A percentile compares a stretch with the other conserved stretches of the same genome.
phyloP scores from a whole-genome alignment of 1,140 invertebrate species.

The Hyles vespertilio region DNA sequence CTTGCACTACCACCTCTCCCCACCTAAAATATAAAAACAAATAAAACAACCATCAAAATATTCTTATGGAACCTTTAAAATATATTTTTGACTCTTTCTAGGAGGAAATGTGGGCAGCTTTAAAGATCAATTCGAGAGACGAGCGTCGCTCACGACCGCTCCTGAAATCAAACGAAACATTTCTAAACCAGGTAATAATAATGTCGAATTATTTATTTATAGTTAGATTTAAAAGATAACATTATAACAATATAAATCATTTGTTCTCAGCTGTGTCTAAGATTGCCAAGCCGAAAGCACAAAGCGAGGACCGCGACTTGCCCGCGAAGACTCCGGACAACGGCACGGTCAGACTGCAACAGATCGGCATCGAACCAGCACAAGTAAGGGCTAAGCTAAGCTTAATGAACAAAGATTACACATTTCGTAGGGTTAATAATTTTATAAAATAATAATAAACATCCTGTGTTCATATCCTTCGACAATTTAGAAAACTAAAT shows the following conservation, averaged over 20 bases:
- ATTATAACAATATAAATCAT: too few species aligned
- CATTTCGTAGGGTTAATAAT: too few species aligned
- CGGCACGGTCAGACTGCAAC: slow-evolving; percentile 61
- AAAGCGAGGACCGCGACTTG: slow-evolving; percentile 70
- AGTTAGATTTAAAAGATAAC: not conserved
- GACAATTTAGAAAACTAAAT: too few species aligned
- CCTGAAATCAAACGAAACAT: slow-evolving; percentile 57
- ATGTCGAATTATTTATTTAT: not conserved
- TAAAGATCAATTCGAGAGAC: slow-evolving; percentile 88
- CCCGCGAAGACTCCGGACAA: slow-evolving; percentile 42
- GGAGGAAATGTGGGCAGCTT: slow-evolving; percentile 88
- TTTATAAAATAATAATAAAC: too few species aligned
- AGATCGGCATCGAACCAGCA: slow-evolving; percentile 73
- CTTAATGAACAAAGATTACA: too few species aligned
- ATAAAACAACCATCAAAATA: too few species aligned
- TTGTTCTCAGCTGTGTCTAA: slow-evolving; percentile 51
- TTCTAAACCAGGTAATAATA: slow-evolving; percentile 51
- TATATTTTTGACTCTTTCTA: slow-evolving; percentile 12
- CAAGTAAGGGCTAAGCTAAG: slow-evolving; percentile 43
- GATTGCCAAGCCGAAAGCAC: slow-evolving; percentile 68
- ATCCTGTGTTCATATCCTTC: too few species aligned
- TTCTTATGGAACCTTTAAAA: too few species aligned
- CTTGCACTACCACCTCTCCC: too few species aligned
- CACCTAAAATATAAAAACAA: too few species aligned
- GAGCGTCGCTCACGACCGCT: slow-evolving; percentile 80